Conservation (phyloP, 2,797 vertebrate genomes). For the Pseudomugil tenellus region DNA sequence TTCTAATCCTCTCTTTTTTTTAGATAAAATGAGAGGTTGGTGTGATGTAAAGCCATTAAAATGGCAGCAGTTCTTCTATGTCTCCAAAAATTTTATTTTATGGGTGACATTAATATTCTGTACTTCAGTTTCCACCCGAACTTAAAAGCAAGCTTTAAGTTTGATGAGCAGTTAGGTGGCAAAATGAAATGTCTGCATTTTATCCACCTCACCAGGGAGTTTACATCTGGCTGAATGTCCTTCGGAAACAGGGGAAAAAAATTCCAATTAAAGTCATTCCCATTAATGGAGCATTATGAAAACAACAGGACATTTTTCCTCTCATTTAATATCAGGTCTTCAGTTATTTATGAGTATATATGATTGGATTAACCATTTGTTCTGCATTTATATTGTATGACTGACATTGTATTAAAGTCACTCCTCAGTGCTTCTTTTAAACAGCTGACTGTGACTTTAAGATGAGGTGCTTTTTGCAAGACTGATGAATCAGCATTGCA, state of each 20-base stretch:
- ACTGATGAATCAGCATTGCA: conserved; percentile 79
- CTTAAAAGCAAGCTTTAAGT: conserved; percentile 8
- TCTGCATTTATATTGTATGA: conserved; percentile 35
- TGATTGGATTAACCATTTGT: conserved; percentile 23
- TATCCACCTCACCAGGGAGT: conserved; percentile 39
- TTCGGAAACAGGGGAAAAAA: conserved; percentile 35
- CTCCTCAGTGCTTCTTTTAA: conserved; percentile 39
- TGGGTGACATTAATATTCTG: conserved; percentile 32
- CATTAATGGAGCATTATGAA: conserved; percentile 30
- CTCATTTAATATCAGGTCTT: conserved; percentile 16
- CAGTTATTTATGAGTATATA: conserved; percentile 29
- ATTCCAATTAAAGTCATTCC: conserved; percentile 51
- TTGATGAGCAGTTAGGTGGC: conserved; percentile 48
- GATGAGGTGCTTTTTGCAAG: conserved; percentile 66
- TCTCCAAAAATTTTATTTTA: conserved; percentile 23
- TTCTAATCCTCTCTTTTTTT: conserved; percentile 47
- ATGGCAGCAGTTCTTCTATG: conserved; percentile 13
- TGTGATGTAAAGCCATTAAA: conserved; percentile 27
- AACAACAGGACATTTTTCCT: conserved; percentile 7
- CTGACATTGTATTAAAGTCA: conserved; percentile 39
- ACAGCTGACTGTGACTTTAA: conserved; percentile 74
- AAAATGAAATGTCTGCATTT: conserved; percentile 66
- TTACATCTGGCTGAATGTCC: conserved; percentile 58
- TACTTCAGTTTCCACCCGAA: conserved; percentile 4
- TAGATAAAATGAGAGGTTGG: conserved; percentile 32